Evolutionary conservation across 2,797 vertebrate species (phyloP), one percentile per base, ranked within the genome.

Genomic region (Neosilurus mollespiculum): DNA sequence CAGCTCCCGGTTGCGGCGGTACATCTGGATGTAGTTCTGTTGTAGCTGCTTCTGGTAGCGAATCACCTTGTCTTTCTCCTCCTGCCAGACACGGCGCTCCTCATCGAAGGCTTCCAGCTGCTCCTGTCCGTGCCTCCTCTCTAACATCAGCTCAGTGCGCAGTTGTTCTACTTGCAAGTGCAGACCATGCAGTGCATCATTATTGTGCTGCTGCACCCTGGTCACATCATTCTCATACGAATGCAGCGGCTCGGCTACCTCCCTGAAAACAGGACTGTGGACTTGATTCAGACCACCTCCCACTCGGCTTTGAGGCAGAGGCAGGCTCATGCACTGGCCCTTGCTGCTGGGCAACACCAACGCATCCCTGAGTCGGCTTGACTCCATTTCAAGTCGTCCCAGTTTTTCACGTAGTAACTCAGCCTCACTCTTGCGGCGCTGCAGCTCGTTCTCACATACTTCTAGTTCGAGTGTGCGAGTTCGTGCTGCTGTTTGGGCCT

Each of bases 11-110:
- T 98, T 99, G 30, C 97, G 95, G 16, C 96, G 95, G 92, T 98
- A 99, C 97, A 99, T 99, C 92, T 98, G 97, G 92, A 99, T 96
- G 89, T 99, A 99, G 95, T 97, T 99, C 93, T 98, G 96, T 76
- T 99, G 98, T 91, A 99, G 95, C 91, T 99, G 98, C 89, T 99
- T 98, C 94, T 99, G 98, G 93, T 99, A 99, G 86, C 95, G 95
- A 91, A 99, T 99, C 84, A 99, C 98, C 90, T 98, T 97, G 88
- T 98, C 97, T 89, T 99, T 99, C 91, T 99, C 98, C 0, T 96
- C 96, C 87, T 98, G 97, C 98, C 98, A 99, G 22, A 98, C 96
- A 86, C 95, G 91, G 0, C 97, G 95, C 85, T 99, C 98, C 0
- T 94, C 95, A 72, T 97, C 96, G 9, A 99, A 99, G 87, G 91